phyloP scores from a whole-genome alignment of 2,797 vertebrate species.

The Sorex maritimensis region DNA sequence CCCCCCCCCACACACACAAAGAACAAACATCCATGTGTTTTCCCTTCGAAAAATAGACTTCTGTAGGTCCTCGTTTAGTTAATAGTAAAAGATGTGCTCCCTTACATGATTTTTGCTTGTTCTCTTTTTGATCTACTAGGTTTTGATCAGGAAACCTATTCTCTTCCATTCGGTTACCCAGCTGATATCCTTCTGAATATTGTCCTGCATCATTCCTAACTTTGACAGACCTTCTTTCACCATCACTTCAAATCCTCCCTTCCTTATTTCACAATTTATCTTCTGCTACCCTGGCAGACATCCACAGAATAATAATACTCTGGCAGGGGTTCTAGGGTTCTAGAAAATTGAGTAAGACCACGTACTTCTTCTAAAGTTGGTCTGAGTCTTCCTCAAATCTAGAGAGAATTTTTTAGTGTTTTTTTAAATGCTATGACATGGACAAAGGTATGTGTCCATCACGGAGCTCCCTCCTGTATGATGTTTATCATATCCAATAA shows the following conservation, averaged over 20 bases:
- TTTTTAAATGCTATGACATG: not conserved
- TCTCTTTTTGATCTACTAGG: not conserved
- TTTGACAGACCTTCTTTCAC: not conserved
- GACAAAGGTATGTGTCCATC: no score
- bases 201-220: not conserved
- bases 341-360: not conserved
- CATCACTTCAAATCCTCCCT: not conserved
- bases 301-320: rapidly evolving
- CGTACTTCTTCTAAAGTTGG: not conserved
- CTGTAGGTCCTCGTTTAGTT: not conserved
- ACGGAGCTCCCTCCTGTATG: not conserved
- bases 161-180: not conserved
- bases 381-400: not conserved
- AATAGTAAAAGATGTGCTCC: not conserved
- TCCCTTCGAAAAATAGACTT: not conserved
- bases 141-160: not conserved
- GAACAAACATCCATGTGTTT: not conserved
- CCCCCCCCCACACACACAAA: no score
- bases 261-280: rapidly evolving
- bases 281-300: not conserved
- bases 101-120: not conserved
- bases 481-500: not conserved
- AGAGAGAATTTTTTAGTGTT: not conserved
- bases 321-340: no score
- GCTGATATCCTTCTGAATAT: not conserved